Evolutionary conservation across 2,888 invertebrate species (phyloP), one percentile per base, ranked within the genome.

Genomic region (Amphipoea lucens): DNA sequence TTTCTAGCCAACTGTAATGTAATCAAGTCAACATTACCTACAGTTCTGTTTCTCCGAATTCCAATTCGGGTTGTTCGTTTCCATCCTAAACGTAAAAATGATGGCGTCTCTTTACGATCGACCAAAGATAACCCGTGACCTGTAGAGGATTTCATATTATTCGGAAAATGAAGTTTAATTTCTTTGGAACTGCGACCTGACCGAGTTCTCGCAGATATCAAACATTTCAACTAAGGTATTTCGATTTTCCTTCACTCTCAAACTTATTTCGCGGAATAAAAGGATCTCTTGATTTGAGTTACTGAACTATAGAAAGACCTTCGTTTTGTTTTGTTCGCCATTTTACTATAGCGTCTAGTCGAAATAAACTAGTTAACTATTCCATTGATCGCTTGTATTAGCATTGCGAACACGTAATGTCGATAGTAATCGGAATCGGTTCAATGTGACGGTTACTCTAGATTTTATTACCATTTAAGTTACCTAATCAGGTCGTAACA

Each of bases 391-490:
- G 72, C 4, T 69, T 45, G 23, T 57, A 81, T 87, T 78, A 75
- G 70, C 60, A 89, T 75, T 42, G 79, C 65, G 66, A 83, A 74
- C 88, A 84, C 89, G 87, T 85, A 87, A 68, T 57, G 48, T 51
- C 78, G 68, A 71, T 77, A 79, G 81, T 73, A 74, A 81, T 85
- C 74, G 62, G 42, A 76, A 83, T 89, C 77, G 78, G 76, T 79
- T 62, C 73, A 69, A 74, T 83, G 74, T 65, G 81, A 85, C 76
- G 73, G 81, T 79, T 76, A 78, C 78, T 75, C 73, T 83, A 79
- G 69, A 69, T 76, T 85, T 85, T 74, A 89, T 84, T 88, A 87
- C 77, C 76, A 83, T 85, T 85, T 65, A 73, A 81, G 78, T 66
- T 73, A 79, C 68, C 48, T 76, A 85, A 83, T 88, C 79, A 79